Evolutionary conservation across 2,888 invertebrate genomes (phyloP), one percentile per base, ranked within the genome.

Genomic region (Allolobophora icterica): DNA sequence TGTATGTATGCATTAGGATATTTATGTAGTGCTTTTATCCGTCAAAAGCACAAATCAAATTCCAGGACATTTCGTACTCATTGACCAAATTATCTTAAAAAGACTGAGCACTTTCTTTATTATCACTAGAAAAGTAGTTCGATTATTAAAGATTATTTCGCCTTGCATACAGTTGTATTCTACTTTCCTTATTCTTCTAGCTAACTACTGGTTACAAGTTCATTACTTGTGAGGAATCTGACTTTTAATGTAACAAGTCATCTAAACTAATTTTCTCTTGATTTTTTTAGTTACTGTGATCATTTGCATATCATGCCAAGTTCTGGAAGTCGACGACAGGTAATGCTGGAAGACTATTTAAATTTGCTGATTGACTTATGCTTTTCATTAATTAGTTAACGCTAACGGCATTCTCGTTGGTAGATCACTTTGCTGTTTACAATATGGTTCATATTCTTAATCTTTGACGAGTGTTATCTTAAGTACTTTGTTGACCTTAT

Each of bases 251-350:
- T 19, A 45, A 19, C 45, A 52, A 24, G 24, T 52, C 71, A 71
- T n/a, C n/a, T 71, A n/a, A 58, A n/a, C 71, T 71, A 13, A 71
- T 71, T 30, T 71, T 71, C 13, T 71, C 71, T n/a, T n/a, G n/a
- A n/a, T n/a, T 17, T 58, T 91, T 91, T 58, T 52, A 91, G 91
- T 33, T n/a, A 19, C 35, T 35, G 35, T 91, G 52, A 89, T 91
- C n/a, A 58, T 35, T 33, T n/a, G 45, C 71, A 38, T 91, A 35
- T 45, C 38, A 17, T 33, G 97, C 38, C 96, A 97, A 94, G 98
- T 98, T 89, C 96, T 98, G 94, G 98, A 98, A 95, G 96, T 98
- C 92, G 98, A 97, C 94, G 96, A 96, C 93, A 96, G 96, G 96
- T 96, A 87, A 87, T 94, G 94, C 92, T 91, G 35, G 84, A 30